Percentiles rank a stretch among this genome's conserved stretches.
Conservation (phyloP, 2,888 invertebrate genomes). For the Polylopha cassiicola region DNA sequence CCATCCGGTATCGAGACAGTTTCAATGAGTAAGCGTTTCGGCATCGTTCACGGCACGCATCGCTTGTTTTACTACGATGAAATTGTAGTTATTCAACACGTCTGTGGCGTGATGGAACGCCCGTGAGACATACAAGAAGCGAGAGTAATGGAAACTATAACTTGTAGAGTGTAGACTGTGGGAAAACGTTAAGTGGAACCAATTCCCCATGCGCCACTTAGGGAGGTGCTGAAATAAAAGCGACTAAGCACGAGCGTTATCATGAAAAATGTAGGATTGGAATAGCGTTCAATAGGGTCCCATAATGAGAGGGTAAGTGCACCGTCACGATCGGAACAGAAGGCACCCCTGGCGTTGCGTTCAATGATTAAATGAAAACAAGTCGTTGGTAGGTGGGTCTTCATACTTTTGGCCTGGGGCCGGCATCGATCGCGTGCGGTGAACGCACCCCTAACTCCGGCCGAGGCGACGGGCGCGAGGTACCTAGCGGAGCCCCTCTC, state of each 20-base stretch:
- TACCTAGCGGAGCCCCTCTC: conserved; percentile 46
- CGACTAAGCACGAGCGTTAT: conserved; percentile 7
- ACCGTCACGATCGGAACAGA: conserved; percentile 34
- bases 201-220: conserved; percentile 36
- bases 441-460: conserved; percentile 66
- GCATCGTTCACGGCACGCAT: conserved; percentile 40
- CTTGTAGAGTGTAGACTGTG: conserved; percentile 42
- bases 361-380: conserved; percentile 43
- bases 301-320: conserved; percentile 34
- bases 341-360: conserved; percentile 34
- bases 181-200: conserved; percentile 43
- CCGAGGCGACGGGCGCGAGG: conserved; percentile 51
- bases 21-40: conserved; percentile 45
- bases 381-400: conserved; percentile 51
- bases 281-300: conserved; percentile 21
- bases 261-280: conserved; percentile 17
- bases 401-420: conserved; percentile 53
- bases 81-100: conserved; percentile 36
- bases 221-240: conserved; percentile 31
- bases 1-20: conserved; percentile 31
- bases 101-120: conserved; percentile 47
- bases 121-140: conserved; percentile 42
- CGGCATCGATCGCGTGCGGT: conserved; percentile 70
- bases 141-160: conserved; percentile 44
- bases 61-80: conserved; percentile 41